A percentile compares a stretch with the other conserved stretches of the same genome.
phyloP scores from a whole-genome alignment of 37 sponge, comb jelly and placozoan species.

The Oopsacas minuta region DNA sequence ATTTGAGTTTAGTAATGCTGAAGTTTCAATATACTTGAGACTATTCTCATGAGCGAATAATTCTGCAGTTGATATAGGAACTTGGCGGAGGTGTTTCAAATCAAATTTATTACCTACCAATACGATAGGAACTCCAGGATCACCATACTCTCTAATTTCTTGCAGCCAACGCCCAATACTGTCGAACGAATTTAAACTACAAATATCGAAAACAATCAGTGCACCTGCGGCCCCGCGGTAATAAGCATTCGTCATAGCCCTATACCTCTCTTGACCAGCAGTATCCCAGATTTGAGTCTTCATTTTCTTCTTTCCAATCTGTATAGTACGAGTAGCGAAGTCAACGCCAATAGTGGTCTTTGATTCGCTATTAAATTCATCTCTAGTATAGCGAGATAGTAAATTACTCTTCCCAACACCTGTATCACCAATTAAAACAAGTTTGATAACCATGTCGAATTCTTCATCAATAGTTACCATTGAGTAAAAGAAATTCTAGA shows the following conservation, averaged over 20 bases:
- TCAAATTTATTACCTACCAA: conserved; percentile 4
- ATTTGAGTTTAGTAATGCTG: conserved; percentile 10
- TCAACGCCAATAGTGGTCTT: background rate
- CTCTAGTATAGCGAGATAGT: background rate
- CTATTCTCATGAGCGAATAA: background rate
- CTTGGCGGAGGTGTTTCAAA: background rate
- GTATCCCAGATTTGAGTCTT: conserved; percentile 16
- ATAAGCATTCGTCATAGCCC: conserved; percentile 12
- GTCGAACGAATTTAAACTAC: background rate
- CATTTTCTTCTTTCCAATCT: background rate
- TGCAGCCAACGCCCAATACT: background rate
- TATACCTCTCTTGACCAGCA: background rate
- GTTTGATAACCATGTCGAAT: background rate
- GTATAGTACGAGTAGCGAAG: background rate
- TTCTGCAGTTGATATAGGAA: background rate
- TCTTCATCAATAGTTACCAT: background rate
- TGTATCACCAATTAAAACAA: background rate
- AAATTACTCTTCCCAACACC: conserved; percentile 1
- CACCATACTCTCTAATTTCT: background rate
- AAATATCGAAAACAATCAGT: background rate
- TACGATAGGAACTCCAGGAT: background rate
- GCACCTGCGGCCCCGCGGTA: background rate
- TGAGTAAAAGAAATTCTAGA: too few species aligned
- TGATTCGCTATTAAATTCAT: background rate
- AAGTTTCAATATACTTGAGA: background rate